Base-by-base conservation (phyloP, 2,888 invertebrate genomes). In the Opisthograptis luteolata region DNA sequence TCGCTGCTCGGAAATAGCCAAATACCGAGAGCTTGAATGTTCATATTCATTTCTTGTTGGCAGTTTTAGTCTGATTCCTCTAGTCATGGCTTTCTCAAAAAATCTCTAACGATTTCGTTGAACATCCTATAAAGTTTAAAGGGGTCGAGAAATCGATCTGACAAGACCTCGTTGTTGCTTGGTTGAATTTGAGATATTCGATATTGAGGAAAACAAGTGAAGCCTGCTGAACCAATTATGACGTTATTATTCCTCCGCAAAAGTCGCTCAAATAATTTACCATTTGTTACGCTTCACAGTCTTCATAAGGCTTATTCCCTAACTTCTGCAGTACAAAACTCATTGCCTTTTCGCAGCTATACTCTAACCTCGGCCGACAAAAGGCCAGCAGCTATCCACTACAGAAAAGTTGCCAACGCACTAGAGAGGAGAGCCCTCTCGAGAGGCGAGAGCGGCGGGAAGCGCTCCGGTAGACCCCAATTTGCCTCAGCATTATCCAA, bases 401-500 rank as follows among this genome's bases (percentile, higher is more conserved):
- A 31, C 15, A 24, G 9, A n/a, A n/a, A n/a, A 39, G 32, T 36
- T 15, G 34, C 15, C 32, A 14, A 27, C 48, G 60, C 57, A 60
- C 65, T 70, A 69, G 59, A 67, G 73, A 75, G 70, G 65, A 60
- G 75, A 77, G 84, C 80, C 77, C 88, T 88, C 77, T 78, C 85
- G 69, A 59, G 52, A 60, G 55, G 68, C 63, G 68, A 70, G 72
- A 67, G 72, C 68, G 75, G 77, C 77, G 83, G 86, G 80, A 83
- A 81, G 72, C 77, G 71, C 76, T 73, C 79, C 76, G 84, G 85
- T 84, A 84, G 87, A 81, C 81, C 86, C 81, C 87, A 88, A 88
- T 87, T 85, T 81, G 82, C 70, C 66, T 73, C 68, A 71, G 69
- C 75, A 88, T 88, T 88, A 88, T 87, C 81, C 88, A 88, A 87